Conservation (phyloP, 2,888 invertebrate genomes). For the Therioaphis trifolii region DNA sequence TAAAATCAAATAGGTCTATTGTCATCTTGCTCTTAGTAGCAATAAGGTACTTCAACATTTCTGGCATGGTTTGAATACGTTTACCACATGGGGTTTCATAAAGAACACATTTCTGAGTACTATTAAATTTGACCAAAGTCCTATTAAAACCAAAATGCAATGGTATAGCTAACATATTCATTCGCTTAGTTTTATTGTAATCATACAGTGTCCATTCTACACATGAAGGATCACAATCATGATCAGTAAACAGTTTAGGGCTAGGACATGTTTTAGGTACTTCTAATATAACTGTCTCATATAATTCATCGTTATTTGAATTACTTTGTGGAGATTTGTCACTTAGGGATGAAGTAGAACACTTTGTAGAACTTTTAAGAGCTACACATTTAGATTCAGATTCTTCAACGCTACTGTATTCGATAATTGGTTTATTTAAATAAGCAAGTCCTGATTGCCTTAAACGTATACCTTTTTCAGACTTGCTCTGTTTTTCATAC, state of each 20-base stretch:
- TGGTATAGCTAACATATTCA: constrained; percentile 87
- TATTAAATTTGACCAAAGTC: constrained; percentile 40
- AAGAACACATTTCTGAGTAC: constrained; percentile 67
- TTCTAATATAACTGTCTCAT: background rate
- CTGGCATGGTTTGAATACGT: constrained; percentile 78
- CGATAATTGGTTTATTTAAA: constrained; percentile 54
- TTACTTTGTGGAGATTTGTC: background rate
- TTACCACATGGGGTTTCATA: constrained; percentile 86
- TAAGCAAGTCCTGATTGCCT: constrained; percentile 44
- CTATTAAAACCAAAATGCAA: constrained; percentile 80
- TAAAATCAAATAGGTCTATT: constrained; percentile 92
- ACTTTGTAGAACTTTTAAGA: constrained; percentile 78
- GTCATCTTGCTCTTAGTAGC: constrained; percentile 79
- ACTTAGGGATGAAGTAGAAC: background rate
- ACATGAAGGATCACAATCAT: constrained; percentile 75
- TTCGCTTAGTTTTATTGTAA: constrained; percentile 75
- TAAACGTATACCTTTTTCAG: constrained; percentile 22
- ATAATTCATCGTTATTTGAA: background rate
- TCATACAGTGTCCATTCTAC: constrained; percentile 68
- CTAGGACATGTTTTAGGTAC: background rate
- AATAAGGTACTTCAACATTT: constrained; percentile 82
- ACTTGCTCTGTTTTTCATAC: constrained; percentile 54
- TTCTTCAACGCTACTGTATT: constrained; percentile 33
- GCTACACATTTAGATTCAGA: constrained; percentile 72
- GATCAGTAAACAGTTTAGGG: constrained; percentile 70